A percentile compares a stretch with the other conserved stretches of the same genome.
phyloP scores from a whole-genome alignment of 2,888 invertebrate genomes.

The Cephus sareptanus region DNA sequence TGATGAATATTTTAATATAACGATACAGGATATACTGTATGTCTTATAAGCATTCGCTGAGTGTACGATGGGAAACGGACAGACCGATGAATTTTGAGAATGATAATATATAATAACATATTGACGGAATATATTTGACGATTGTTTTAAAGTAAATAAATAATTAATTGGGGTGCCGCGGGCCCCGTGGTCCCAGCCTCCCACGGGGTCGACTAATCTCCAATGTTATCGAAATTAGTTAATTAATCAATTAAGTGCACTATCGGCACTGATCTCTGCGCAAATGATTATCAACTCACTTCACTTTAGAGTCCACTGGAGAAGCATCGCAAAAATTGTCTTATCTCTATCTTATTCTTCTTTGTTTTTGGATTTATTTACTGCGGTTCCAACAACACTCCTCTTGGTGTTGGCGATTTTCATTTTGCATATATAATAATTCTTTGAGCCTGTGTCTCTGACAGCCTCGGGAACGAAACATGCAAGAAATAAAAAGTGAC shows the following conservation, averaged over 20 bases:
- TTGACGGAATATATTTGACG: constrained; percentile 9
- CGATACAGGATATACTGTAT: background rate
- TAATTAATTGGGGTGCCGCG: constrained; percentile 23
- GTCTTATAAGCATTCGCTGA: background rate
- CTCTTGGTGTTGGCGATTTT: background rate
- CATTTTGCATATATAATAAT: background rate
- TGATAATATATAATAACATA: constrained; percentile 44
- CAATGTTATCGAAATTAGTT: background rate
- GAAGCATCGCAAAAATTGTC: too few species aligned
- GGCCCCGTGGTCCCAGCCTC: constrained; percentile 46
- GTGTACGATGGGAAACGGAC: constrained; percentile 6
- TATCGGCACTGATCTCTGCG: background rate
- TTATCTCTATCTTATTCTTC: background rate
- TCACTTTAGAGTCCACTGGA: background rate
- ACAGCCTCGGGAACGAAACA: background rate
- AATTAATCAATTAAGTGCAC: background rate
- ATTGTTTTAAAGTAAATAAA: background rate
- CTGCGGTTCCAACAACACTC: background rate
- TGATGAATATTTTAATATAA: constrained; percentile 23
- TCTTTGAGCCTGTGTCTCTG: background rate
- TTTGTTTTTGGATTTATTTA: background rate
- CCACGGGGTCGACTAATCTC: constrained; percentile 33
- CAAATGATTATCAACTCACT: background rate
- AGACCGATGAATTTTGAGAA: background rate
- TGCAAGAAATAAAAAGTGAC: background rate